Evolutionary conservation across 2,797 vertebrate genomes (phyloP), one percentile per base, ranked within the genome.

Genomic region (Crax fasciolata): DNA sequence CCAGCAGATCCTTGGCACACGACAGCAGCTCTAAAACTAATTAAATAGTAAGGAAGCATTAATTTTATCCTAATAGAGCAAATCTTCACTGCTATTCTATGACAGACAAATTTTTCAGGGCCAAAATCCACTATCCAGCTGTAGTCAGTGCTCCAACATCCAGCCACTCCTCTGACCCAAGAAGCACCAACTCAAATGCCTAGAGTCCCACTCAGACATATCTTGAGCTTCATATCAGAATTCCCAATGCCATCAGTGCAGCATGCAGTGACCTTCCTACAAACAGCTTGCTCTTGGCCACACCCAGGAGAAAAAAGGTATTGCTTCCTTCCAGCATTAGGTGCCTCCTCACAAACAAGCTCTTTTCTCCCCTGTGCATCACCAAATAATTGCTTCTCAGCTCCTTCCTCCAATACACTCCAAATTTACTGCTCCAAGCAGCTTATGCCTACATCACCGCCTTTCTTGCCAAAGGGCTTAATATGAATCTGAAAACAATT

Each of bases 401-500:
- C 41, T 75, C 72, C 62, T 14, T 63, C 59, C 41, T 32, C 28
- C 32, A 87, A 54, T 13, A 59, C 48, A 30, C 9, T 1, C 2
- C 24, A 55, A 32, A 44, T 86, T 74, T 67, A 49, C 59, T n/a
- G 49, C 88, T 86, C 7, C 1, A 43, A 90, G 51, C 48, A 67
- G 28, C 27, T 77, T 25, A 71, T 91, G 86, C 94, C 95, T 96
- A 51, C 66, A 89, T 82, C 88, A 72, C 35, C 30, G 80, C 81
- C 67, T 91, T 87, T 75, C 82, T 85, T 96, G 92, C 96, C 96
- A 97, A 93, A 86, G 49, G 54, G 61, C 17, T 82, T 80, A 74
- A 93, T 4, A 23, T 79, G 70, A 95, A 96, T 91, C 96, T 97
- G 96, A 93, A 97, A 96, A 70, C 84, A 94, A 97, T 96, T 96